phyloP scores from a whole-genome alignment of 2,113 vertebrate genomes.

The Caretta caretta region DNA sequence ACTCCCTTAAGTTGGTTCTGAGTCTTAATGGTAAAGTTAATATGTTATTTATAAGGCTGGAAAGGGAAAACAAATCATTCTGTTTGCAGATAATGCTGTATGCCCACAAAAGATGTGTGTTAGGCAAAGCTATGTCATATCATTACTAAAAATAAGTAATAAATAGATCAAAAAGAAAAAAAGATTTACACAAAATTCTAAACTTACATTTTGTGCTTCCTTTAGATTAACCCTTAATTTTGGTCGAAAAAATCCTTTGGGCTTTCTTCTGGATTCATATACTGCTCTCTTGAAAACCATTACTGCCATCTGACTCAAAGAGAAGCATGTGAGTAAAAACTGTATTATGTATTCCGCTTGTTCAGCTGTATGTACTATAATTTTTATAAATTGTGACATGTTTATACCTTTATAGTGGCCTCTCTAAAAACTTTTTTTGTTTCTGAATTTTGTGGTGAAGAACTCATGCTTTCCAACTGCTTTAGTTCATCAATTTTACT shows the following conservation, averaged over 20 bases:
- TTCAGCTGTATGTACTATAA: not conserved
- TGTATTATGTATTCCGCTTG: not conserved
- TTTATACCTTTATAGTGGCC: conserved; percentile 89
- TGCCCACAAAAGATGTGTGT: not conserved
- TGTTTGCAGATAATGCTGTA: not conserved
- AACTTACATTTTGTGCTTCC: conserved; percentile 84
- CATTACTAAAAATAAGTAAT: not conserved
- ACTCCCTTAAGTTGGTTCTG: not conserved
- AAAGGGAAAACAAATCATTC: not conserved
- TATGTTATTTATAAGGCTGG: not conserved
- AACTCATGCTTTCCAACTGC: conserved; percentile 81
- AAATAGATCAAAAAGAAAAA: not conserved
- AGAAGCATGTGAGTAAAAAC: not conserved
- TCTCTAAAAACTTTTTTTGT: conserved; percentile 85
- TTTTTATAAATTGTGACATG: conserved; percentile 7
- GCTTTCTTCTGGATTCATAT: conserved; percentile 86
- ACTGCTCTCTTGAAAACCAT: conserved; percentile 93
- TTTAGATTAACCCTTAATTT: conserved; percentile 81
- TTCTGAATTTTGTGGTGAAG: conserved; percentile 71
- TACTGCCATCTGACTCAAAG: conserved; percentile 84
- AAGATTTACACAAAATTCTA: not conserved
- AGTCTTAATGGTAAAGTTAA: not conserved
- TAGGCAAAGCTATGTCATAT: not conserved
- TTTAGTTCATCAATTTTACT: conserved; percentile 89
- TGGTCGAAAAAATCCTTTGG: conserved; percentile 71